A percentile compares a stretch with the other conserved stretches of the same genome.
Conservation (phyloP, 2,888 invertebrate species). For the Pollenia griseotomentosa region DNA sequence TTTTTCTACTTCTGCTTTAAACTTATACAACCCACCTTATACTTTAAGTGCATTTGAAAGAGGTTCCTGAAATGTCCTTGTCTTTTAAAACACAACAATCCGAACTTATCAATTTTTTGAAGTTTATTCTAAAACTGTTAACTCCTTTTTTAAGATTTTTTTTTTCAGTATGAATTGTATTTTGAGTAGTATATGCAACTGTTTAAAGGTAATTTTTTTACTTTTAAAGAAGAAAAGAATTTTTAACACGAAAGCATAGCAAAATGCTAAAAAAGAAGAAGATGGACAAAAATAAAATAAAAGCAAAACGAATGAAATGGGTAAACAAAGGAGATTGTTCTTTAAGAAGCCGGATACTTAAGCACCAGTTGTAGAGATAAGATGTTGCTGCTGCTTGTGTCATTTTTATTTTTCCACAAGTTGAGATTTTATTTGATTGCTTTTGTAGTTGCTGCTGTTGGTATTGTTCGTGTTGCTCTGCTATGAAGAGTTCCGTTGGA, state of each 20-base stretch:
- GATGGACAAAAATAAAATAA: background rate
- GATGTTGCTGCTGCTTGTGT: conserved; percentile 44
- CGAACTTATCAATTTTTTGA: too few relatives aligned
- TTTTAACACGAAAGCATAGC: background rate
- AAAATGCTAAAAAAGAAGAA: background rate
- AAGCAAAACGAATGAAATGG: background rate
- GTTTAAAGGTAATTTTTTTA: conserved; percentile 10
- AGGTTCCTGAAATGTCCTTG: too few relatives aligned
- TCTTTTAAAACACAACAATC: too few relatives aligned
- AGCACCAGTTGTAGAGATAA: conserved; percentile 27
- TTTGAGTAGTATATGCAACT: conserved; percentile 29
- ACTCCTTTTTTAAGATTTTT: too few relatives aligned
- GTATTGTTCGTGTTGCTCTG: background rate
- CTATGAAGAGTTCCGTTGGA: background rate
- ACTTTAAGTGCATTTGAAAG: too few relatives aligned
- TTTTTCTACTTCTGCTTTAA: too few relatives aligned
- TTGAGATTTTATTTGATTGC: conserved; percentile 2
- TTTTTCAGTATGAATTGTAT: conserved; percentile 5
- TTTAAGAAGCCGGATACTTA: conserved; percentile 27
- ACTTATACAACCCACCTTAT: too few relatives aligned
- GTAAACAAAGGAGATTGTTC: conserved; percentile 52
- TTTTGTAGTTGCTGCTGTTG: background rate
- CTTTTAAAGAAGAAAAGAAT: background rate
- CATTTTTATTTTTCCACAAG: conserved; percentile 38
- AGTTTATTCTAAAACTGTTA: too few relatives aligned